These are phyloP conservation scores for Iselma pallidipennis DNA, from an alignment of 2,888 invertebrate species.

Conservation along the genomic window DNA sequence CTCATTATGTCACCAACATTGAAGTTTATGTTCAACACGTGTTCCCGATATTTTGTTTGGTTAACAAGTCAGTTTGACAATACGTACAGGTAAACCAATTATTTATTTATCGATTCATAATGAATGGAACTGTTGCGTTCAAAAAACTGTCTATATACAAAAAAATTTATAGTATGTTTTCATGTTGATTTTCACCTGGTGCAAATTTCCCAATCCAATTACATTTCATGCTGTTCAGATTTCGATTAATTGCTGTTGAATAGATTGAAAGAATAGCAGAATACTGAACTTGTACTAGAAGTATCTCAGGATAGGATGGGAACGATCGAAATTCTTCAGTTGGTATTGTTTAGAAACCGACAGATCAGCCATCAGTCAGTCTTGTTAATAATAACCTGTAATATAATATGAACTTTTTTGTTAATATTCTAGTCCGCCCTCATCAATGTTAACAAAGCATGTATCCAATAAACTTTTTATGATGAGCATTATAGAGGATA, in stretches of 20 bases:
- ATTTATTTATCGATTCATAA: not conserved
- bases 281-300: not conserved
- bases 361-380: constrained; percentile 33
- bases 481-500: constrained; percentile 43
- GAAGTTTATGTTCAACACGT: constrained; percentile 19
- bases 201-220: not conserved
- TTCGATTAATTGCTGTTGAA: not conserved
- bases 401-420: constrained; percentile 42
- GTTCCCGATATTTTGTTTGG: not conserved
- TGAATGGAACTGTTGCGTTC: not conserved
- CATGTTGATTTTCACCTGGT: not conserved
- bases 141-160: too few relatives aligned
- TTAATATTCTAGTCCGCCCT: constrained; percentile 48
- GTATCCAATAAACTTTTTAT: constrained; percentile 49
- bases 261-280: not conserved
- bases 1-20: constrained; percentile 16
- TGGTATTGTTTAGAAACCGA: constrained; percentile 21
- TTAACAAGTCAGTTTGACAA: not conserved
- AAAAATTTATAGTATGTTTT: too few relatives aligned
- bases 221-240: not conserved
- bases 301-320: constrained; percentile 11
- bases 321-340: constrained; percentile 20
- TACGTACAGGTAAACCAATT: not conserved
- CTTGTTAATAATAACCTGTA: constrained; percentile 44
- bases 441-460: constrained; percentile 48